phyloP scores from a whole-genome alignment of 2,888 invertebrate species.

The Eupithecia vulgata region DNA sequence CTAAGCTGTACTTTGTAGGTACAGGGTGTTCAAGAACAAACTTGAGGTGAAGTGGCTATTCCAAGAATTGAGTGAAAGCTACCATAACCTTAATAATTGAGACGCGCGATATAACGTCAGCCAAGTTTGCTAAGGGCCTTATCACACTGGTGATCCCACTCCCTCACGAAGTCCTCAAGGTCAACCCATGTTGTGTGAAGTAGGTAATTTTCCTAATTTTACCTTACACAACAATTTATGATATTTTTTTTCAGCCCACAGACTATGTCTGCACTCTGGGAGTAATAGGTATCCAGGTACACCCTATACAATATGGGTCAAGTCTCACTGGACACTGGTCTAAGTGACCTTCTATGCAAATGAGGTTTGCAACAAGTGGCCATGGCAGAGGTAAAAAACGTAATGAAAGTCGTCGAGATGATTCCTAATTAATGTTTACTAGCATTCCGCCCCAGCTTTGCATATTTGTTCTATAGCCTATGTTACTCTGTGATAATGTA shows the following conservation, averaged over 20 bases:
- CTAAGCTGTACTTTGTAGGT: background rate
- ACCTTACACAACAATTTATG: no score
- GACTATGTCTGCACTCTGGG: no score
- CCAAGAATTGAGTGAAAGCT: background rate
- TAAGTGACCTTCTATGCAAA: slow-evolving; percentile 32
- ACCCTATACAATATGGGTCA: slow-evolving; percentile 9
- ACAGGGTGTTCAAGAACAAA: background rate
- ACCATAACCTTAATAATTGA: background rate
- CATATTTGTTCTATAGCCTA: no score
- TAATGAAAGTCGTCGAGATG: background rate
- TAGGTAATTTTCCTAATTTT: no score
- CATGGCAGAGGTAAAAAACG: slow-evolving; percentile 21
- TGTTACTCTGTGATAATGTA: no score
- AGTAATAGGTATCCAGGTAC: no score
- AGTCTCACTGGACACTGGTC: background rate
- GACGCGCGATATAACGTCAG: background rate
- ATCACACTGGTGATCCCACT: no score
- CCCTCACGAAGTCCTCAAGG: no score
- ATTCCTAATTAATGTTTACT: background rate
- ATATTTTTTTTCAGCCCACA: no score
- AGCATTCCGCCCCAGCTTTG: no score
- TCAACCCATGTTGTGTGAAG: no score
- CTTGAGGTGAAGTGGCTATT: background rate
- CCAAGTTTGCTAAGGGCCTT: no score
- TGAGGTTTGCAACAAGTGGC: slow-evolving; percentile 37